Evolutionary conservation across 30 jellyfish, hydroid and myxozoan species (phyloP), one percentile per base, ranked within the genome.

Genomic region (Turritopsis rubra): DNA sequence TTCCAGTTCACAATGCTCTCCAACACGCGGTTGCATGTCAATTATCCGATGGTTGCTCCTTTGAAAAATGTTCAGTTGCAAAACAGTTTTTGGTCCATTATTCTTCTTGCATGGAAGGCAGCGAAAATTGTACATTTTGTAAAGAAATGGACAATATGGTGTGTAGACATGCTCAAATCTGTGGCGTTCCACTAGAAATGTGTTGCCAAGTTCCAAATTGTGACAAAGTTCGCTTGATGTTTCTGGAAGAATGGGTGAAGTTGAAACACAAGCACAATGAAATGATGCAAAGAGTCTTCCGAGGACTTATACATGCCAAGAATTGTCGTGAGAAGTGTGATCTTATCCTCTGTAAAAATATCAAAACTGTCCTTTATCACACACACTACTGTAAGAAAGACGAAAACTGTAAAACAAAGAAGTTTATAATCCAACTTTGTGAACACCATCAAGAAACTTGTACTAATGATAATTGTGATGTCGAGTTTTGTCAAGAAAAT

Each of bases 281-380:
- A 74, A 74, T 74, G 65, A 29, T 74, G 54, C 54, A 26, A 30
- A 74, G 70, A 19, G 82, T 29, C 26, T 74, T 74, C n/a, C 28
- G 82, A 9, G 82, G 72, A 26, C 82, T 74, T 21, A 74, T 74
- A 20, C 82, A 74, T 29, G 82, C 82, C 13, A 26, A 29, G 54
- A 18, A 74, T 20, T 74, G 82, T 29, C 54, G n/a, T n/a, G 96
- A 76, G 21, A 86, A 87, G 41, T 91, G 97, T 31, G 97, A 91
- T 84, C 86, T 86, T 86, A 92, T 91, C 54, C 87, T 91, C 90
- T 91, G 88, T 3, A 85, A 75, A 29, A 72, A 66, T 52, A 54
- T 30, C 16, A 81, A 79, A 29, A n/a, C 76, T 23, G 85, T 79
- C 53, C 53, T 79, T 20, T 52, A 20, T 21, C 76, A 31, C 83